phyloP scores from a whole-genome alignment of 2,113 vertebrate species.

The Toxostoma redivivum region DNA sequence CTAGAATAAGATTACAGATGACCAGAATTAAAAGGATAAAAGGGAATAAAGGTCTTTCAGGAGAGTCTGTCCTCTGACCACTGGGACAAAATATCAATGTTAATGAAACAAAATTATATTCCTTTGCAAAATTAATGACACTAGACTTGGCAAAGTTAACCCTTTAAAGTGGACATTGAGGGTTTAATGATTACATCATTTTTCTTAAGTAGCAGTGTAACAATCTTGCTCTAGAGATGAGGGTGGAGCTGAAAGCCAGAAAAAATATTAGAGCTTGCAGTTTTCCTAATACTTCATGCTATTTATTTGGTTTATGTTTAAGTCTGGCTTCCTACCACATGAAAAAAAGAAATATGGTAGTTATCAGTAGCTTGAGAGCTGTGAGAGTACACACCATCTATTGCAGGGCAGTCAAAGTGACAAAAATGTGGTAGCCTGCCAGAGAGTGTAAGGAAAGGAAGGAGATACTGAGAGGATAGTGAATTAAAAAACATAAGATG shows the following conservation, averaged over 20 bases:
- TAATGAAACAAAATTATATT: not conserved
- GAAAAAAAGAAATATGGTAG: not conserved
- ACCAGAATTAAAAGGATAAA: not conserved
- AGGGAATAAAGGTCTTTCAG: not conserved
- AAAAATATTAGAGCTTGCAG: not conserved
- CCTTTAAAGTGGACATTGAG: not conserved
- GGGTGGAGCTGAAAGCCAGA: not conserved
- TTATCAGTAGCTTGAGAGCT: not conserved
- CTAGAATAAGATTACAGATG: not conserved
- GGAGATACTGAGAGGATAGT: not conserved
- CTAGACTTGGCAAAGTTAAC: not conserved
- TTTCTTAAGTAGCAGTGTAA: not conserved
- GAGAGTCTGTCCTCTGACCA: not conserved
- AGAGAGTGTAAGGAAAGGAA: not conserved
- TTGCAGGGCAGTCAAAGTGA: not conserved
- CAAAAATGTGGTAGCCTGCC: not conserved
- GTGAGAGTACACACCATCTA: not conserved
- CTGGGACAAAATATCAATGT: not conserved
- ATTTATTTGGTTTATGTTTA: slow-evolving; percentile 32
- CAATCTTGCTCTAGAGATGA: not conserved
- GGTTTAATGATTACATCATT: not conserved
- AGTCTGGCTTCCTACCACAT: not conserved
- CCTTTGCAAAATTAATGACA: not conserved
- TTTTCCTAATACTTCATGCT: not conserved
- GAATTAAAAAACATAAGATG: not conserved